phyloP scores from a whole-genome alignment of 2,113 vertebrate species.

The Cyanistes caeruleus region DNA sequence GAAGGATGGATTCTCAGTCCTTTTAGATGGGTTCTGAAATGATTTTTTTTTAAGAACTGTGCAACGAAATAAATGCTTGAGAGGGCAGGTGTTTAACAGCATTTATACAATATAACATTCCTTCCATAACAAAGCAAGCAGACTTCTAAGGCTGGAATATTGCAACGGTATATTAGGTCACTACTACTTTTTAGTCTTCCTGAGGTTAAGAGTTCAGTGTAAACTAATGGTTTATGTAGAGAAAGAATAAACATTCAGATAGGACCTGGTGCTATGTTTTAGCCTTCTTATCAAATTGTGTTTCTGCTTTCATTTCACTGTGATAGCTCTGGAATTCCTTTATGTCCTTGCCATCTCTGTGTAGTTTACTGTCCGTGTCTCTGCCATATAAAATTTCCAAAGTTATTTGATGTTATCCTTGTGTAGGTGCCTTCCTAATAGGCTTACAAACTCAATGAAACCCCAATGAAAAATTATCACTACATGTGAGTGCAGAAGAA shows the following conservation, averaged over 20 bases:
- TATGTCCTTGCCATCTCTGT: background rate
- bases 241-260: constrained; percentile 22
- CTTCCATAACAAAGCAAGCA: background rate
- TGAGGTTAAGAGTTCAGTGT: constrained; percentile 1
- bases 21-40: background rate
- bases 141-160: background rate
- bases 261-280: background rate
- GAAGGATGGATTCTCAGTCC: background rate
- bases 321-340: constrained; percentile 18
- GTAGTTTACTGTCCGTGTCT: background rate
- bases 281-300: constrained; percentile 1
- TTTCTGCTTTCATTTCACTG: background rate
- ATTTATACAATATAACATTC: background rate
- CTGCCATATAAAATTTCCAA: background rate
- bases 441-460: background rate
- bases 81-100: background rate
- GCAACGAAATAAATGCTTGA: background rate
- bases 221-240: background rate
- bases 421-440: background rate
- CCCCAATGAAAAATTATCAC: background rate
- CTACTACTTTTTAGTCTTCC: background rate
- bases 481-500: background rate
- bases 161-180: background rate
- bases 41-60: background rate
- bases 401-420: background rate